Conservation (phyloP, 2,113 vertebrate genomes). For the Micromys minutus region DNA sequence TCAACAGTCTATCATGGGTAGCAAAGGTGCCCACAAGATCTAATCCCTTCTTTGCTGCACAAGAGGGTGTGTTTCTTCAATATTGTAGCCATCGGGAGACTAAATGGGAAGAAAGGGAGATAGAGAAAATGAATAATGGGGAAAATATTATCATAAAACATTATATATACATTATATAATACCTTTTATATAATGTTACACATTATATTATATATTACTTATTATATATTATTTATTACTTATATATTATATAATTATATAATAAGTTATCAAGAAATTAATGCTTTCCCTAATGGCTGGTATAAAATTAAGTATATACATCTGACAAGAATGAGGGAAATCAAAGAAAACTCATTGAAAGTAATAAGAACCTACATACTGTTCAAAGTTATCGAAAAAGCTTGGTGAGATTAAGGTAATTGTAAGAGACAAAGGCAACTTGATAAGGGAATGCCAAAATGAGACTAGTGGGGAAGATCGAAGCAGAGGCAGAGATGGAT, state of each 20-base stretch:
- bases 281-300: background rate
- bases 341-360: conserved; percentile 42
- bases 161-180: no score
- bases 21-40: background rate
- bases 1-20: background rate
- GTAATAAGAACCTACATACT: conserved; percentile 39
- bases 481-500: conserved; percentile 72
- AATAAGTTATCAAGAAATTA: background rate
- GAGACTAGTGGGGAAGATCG: conserved; percentile 51
- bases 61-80: background rate
- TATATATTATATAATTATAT: background rate
- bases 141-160: background rate
- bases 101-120: no score
- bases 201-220: no score
- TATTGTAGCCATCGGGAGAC: background rate
- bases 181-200: no score
- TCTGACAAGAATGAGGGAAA: conserved; percentile 48
- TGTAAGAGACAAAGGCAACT: conserved; percentile 73
- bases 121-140: background rate
- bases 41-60: no score
- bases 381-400: conserved; percentile 59
- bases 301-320: conserved; percentile 45
- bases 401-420: conserved; percentile 31
- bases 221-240: no score
- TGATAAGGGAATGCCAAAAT: conserved; percentile 50